These are phyloP conservation scores for Gephyroberyx darwinii DNA, from an alignment of 2,797 vertebrate species.

Conservation along the genomic window DNA sequence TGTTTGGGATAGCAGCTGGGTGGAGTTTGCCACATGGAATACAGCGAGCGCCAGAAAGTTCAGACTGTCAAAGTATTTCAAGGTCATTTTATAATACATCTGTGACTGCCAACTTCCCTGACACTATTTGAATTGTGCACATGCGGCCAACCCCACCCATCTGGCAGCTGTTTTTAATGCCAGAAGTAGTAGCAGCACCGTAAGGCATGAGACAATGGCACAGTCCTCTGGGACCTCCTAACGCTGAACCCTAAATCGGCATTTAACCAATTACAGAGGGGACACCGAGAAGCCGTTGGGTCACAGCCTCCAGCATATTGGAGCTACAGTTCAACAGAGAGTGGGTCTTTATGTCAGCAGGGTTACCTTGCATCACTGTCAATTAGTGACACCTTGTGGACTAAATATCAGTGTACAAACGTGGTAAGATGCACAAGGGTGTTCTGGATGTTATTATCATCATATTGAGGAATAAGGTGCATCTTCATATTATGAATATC, in stretches of 20 bases:
- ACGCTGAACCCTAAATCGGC: background rate
- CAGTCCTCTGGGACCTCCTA: background rate
- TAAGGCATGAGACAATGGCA: background rate
- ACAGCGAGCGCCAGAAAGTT: background rate
- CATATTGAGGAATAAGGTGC: constrained; percentile 1
- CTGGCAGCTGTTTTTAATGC: background rate
- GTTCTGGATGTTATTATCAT: background rate
- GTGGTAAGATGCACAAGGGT: background rate
- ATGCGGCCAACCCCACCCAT: background rate
- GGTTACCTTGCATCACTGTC: constrained; percentile 41
- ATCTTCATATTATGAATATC: background rate
- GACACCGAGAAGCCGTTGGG: background rate
- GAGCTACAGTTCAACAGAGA: background rate
- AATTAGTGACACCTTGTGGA: constrained; percentile 75
- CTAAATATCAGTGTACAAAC: constrained; percentile 3
- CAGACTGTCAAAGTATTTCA: background rate
- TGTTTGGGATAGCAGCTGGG: background rate
- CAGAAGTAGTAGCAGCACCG: background rate
- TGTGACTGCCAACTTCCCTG: background rate
- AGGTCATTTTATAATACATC: background rate
- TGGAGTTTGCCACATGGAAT: background rate
- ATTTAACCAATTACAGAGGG: background rate
- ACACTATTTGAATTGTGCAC: background rate
- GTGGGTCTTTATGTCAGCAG: background rate
- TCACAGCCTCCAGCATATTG: background rate